Conservation (phyloP, 2,797 vertebrate genomes). For the Poecilia gillii region DNA sequence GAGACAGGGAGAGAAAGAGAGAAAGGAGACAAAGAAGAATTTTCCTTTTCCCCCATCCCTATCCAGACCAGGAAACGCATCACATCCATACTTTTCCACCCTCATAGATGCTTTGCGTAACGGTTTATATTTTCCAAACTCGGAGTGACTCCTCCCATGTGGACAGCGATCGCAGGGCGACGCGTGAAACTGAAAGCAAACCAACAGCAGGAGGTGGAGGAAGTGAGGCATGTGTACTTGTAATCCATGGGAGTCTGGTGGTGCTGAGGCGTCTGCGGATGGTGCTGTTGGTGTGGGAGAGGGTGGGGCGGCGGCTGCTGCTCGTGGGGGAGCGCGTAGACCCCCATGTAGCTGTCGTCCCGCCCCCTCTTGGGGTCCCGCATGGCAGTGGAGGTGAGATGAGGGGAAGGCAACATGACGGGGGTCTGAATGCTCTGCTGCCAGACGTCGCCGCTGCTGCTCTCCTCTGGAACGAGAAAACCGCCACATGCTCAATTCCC, state of each 20-base stretch:
- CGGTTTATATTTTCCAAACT: not conserved
- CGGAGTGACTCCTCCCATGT: not conserved
- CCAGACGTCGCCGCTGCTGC: constrained; percentile 96
- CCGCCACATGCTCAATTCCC: not conserved
- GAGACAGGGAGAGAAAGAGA: not conserved
- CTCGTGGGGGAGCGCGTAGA: constrained; percentile 93
- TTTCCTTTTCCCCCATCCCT: not conserved
- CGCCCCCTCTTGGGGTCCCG: constrained; percentile 94
- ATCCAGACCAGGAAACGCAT: not conserved
- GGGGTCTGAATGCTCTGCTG: constrained; percentile 94
- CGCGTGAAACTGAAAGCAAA: not conserved
- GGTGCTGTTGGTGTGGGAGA: constrained; percentile 79
- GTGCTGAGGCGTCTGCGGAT: constrained; percentile 82
- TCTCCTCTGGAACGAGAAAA: constrained; percentile 83
- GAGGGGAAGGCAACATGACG: constrained; percentile 96
- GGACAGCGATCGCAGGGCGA: not conserved
- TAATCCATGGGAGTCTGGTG: constrained; percentile 95
- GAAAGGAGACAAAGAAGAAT: not conserved
- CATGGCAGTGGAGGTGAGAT: constrained; percentile 97
- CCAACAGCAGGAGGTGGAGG: not conserved
- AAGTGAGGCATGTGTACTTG: constrained; percentile 84
- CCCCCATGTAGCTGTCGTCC: constrained; percentile 96
- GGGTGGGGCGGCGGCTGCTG: constrained; percentile 89
- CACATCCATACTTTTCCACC: not conserved
- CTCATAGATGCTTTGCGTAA: not conserved